Conservation (phyloP, 1,140 invertebrate genomes). For the Drosophila dunni region DNA sequence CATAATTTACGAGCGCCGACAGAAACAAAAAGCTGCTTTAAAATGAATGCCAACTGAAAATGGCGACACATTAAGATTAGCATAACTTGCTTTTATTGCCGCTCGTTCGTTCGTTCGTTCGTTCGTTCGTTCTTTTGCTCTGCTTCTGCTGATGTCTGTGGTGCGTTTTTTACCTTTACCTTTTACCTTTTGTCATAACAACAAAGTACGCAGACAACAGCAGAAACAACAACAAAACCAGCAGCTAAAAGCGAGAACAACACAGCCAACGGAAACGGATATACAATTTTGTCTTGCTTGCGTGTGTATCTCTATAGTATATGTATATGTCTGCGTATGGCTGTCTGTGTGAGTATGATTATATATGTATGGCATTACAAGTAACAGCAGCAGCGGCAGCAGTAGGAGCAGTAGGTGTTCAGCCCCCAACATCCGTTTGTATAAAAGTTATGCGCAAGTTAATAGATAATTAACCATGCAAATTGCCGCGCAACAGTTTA, state of each 20-base stretch:
- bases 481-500: conserved; percentile 79
- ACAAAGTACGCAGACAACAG: conserved; percentile 30
- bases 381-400: conserved; percentile 14
- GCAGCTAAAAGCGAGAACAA: conserved; percentile 29
- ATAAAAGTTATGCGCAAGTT: conserved; percentile 79
- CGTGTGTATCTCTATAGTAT: neutral
- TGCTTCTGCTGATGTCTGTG: conserved; percentile 19
- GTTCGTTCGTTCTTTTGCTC: conserved; percentile 13
- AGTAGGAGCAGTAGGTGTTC: conserved; percentile 12
- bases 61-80: conserved; percentile 66
- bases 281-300: conserved; percentile 38
- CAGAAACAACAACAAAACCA: conserved; percentile 20
- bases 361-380: conserved; percentile 20
- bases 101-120: conserved; percentile 6
- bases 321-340: neutral
- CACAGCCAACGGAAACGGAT: conserved; percentile 69
- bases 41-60: conserved; percentile 46
- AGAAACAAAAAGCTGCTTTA: conserved; percentile 64
- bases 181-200: conserved; percentile 36
- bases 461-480: conserved; percentile 82
- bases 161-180: conserved; percentile 39
- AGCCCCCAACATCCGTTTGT: conserved; percentile 25
- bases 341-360: conserved; percentile 29
- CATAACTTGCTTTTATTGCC: conserved; percentile 68
- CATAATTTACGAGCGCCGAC: conserved; percentile 51